Percentiles rank a stretch among this genome's conserved stretches.
phyloP scores from a whole-genome alignment of 2,113 vertebrate species.

The Falco punctatus region DNA sequence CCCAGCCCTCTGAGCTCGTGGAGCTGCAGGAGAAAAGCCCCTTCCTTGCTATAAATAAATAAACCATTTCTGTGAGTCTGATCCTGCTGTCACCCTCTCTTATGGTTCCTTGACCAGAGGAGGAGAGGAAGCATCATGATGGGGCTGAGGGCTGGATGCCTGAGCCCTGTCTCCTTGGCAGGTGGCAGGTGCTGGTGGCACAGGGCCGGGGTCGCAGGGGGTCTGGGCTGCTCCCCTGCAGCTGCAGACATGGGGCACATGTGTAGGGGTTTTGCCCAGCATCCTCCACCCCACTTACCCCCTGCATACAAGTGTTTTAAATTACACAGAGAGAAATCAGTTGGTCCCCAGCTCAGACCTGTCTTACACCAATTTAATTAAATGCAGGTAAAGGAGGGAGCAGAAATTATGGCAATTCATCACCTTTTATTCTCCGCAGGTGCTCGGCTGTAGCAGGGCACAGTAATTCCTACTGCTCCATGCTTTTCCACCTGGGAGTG shows the following conservation, averaged over 20 bases:
- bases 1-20: neutral
- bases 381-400: neutral
- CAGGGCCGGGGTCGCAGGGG: neutral
- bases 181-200: rapidly evolving
- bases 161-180: rapidly evolving
- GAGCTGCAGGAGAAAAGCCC: neutral
- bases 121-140: rapidly evolving
- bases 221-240: rapidly evolving
- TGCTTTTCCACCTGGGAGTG: neutral
- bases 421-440: slow-evolving; percentile 7
- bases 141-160: too few species aligned
- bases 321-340: neutral
- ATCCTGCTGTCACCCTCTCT: neutral
- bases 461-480: neutral
- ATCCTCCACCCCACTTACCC: neutral
- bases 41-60: neutral
- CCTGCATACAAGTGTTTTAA: neutral
- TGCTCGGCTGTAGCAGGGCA: neutral
- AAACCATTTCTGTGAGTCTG: neutral
- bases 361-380: neutral
- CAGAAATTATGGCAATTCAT: neutral
- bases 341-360: neutral
- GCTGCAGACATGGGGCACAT: neutral
- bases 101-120: neutral
- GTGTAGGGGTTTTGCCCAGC: rapidly evolving